Evolutionary conservation across 2,797 vertebrate species (phyloP).

Genomic region (Gobionotothen gibberifrons): DNA sequence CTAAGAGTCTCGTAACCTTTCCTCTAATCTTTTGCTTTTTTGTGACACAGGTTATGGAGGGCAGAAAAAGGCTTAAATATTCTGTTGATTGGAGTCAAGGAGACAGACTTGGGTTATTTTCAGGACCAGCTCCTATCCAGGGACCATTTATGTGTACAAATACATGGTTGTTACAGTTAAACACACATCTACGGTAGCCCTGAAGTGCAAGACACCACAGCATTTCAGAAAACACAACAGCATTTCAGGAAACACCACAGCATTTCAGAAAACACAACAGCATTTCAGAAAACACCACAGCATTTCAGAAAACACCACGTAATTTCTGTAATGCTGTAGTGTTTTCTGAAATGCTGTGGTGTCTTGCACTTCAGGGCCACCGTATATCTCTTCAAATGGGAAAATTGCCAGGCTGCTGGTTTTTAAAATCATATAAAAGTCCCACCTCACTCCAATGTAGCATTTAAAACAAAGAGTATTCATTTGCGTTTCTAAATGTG

Average conservation of each 20-base stretch:
- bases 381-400: background rate
- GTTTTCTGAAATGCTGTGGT: no score
- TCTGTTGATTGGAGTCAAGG: constrained; percentile 31
- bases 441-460: constrained; percentile 16
- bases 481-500: constrained; percentile 27
- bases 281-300: no score
- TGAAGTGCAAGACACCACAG: no score
- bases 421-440: constrained; percentile 12
- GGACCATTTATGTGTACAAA: background rate
- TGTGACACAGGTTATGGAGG: constrained; percentile 6
- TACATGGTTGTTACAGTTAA: background rate
- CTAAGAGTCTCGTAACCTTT: constrained; percentile 45
- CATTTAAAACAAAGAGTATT: constrained; percentile 38
- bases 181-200: background rate
- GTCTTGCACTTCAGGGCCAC: no score
- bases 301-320: no score
- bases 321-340: no score
- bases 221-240: no score
- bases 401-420: background rate
- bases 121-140: background rate
- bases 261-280: no score
- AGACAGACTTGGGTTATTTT: constrained; percentile 16
- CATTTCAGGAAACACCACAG: no score
- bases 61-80: constrained; percentile 3
- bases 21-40: constrained; percentile 40